Base-by-base conservation (phyloP, 1,140 invertebrate genomes). In the Amyelois transitella region DNA sequence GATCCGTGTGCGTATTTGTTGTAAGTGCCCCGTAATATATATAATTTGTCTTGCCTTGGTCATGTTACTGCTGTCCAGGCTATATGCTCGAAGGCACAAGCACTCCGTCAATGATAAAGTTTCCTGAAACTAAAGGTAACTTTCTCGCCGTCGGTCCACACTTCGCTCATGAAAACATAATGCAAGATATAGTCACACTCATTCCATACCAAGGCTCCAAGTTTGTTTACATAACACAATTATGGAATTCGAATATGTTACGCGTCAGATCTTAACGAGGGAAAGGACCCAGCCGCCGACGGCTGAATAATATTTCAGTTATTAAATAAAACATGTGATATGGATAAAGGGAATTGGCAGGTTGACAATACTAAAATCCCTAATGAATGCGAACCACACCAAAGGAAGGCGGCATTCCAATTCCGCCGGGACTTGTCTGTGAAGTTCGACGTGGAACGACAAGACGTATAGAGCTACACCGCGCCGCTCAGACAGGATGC, bases 81-180 rank as follows among this genome's bases (percentile, higher is more conserved):
- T n/a, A n/a, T n/a, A n/a, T 38, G 32, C 32, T 14, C 56, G 60
- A 48, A 53, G 63, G 55, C 54, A 51, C 64, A 59, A 63, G 58
- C 60, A 68, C 65, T 66, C 20, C 62, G 62, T 62, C 76, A 72
- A 69, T 77, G 74, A 74, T 81, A 77, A 76, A 82, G 72, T 79
- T 81, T 64, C 68, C 55, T 60, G 64, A 66, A 67, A 74, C 66
- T 63, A 67, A 62, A 58, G 67, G 70, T 70, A 72, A 77, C 64
- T 77, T 69, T 75, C 71, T 77, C 59, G 69, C 59, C 57, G 48
- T 43, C 56, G 61, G 7, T 55, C 64, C 10, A 48, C 20, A n/a
- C 45, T 38, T 2, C 32, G 6, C 32, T 38, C 4, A 14, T 38
- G 32, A 38, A 38, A 38, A 38, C 12, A 38, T 38, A 38, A 38